phyloP scores from a whole-genome alignment of 1,140 invertebrate genomes.

The Drosophila ogumai region DNA sequence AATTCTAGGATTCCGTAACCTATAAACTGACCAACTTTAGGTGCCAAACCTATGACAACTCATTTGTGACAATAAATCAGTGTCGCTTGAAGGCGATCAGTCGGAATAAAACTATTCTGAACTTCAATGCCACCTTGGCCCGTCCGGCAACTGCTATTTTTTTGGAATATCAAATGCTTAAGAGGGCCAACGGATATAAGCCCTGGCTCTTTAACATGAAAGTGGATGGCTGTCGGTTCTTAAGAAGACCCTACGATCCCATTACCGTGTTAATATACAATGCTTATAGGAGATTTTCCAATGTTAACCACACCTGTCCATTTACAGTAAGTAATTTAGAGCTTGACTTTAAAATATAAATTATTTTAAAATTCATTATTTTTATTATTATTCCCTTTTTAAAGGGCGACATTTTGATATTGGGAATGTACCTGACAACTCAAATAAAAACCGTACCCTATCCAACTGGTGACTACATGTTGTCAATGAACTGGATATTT shows the following conservation, averaged over 20 bases:
- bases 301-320: constrained; percentile 23
- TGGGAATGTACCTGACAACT: constrained; percentile 9
- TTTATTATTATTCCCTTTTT: neutral
- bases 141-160: neutral
- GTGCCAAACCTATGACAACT: constrained; percentile 3
- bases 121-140: constrained; percentile 12
- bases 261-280: constrained; percentile 1
- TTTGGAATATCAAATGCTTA: constrained; percentile 1
- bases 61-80: constrained; percentile 21
- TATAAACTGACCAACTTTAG: constrained; percentile 15
- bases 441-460: neutral
- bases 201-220: constrained; percentile 8
- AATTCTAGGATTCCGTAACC: neutral
- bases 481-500: constrained; percentile 5
- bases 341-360: accelerated
- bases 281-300: constrained; percentile 6
- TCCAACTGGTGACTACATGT: constrained; percentile 13
- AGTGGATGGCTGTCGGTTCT: constrained; percentile 12
- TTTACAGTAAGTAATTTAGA: neutral
- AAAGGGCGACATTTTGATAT: constrained; percentile 7
- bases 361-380: neutral
- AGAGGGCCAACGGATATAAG: constrained; percentile 14
- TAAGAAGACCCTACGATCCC: constrained; percentile 7
- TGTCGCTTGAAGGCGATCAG: constrained; percentile 23
- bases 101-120: constrained; percentile 5